Percentiles rank a stretch among this genome's conserved stretches.
Evolutionary conservation across 2,113 vertebrate species (phyloP).

Genomic region (Stomatorhinus ivindoensis): DNA sequence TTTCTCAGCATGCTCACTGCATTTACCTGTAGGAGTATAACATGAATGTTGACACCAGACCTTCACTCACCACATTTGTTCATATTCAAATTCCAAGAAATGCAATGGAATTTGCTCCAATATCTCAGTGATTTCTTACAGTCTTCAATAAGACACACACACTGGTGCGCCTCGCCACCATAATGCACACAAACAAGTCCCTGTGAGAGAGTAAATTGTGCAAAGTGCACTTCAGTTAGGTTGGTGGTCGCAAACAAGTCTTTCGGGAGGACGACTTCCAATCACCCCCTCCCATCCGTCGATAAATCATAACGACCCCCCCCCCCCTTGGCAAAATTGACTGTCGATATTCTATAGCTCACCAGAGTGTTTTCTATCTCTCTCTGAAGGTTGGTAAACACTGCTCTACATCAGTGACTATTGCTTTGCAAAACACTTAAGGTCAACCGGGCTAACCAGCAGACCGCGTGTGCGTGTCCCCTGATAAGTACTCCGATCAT

Average conservation of each 20-base stretch:
- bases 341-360: background rate
- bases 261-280: background rate
- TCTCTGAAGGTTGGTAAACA: background rate
- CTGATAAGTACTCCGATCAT: background rate
- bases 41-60: background rate
- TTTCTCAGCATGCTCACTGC: background rate
- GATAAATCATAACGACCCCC: background rate
- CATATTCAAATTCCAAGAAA: background rate
- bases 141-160: background rate
- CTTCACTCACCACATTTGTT: background rate
- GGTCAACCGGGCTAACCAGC: background rate
- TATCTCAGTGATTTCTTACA: background rate
- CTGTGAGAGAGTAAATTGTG: background rate
- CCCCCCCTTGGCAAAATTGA: background rate
- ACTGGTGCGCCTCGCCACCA: background rate
- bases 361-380: background rate
- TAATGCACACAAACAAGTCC: background rate
- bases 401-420: background rate
- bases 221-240: background rate
- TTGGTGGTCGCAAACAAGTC: background rate
- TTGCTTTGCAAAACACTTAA: background rate
- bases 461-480: background rate
- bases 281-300: background rate
- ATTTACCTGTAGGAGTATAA: background rate
- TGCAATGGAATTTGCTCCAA: background rate